These are phyloP conservation scores for Dicrurus megarhynchus DNA, from an alignment of 2,113 vertebrate genomes.

Conservation along the genomic window DNA sequence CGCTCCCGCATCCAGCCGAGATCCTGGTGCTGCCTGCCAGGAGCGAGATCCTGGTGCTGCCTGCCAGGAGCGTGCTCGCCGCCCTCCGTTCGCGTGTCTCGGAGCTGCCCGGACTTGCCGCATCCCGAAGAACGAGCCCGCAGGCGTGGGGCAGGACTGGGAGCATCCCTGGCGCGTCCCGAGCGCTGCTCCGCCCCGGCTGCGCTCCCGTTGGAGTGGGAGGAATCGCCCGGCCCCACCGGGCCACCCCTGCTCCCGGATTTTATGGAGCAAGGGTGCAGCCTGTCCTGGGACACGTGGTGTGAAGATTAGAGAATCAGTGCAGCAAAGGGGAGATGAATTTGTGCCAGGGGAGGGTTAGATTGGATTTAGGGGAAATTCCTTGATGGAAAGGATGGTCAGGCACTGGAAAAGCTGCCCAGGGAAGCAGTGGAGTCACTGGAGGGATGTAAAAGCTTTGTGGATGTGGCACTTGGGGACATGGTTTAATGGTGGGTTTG, in stretches of 20 bases:
- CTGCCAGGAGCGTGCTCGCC: not conserved
- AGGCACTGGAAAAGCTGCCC: not conserved
- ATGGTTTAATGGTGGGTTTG: not conserved
- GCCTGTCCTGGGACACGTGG: rapidly evolving
- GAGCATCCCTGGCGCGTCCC: not conserved
- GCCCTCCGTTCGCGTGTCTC: not conserved
- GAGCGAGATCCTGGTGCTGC: rapidly evolving
- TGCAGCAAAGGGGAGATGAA: not conserved
- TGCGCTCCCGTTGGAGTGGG: rapidly evolving
- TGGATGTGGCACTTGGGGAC: not conserved
- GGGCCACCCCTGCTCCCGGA: not conserved
- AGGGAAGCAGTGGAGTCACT: not conserved
- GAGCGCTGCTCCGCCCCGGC: not conserved
- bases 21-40: not conserved
- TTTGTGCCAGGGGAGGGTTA: not conserved
- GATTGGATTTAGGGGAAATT: not conserved
- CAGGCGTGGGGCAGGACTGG: not conserved
- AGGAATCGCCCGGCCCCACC: rapidly evolving
- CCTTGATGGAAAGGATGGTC: not conserved
- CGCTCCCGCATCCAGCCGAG: not conserved
- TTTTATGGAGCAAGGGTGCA: not conserved
- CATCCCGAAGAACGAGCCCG: not conserved
- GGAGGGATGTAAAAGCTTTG: no score
- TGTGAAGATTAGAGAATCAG: rapidly evolving
- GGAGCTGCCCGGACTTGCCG: not conserved